Evolutionary conservation across 2,113 vertebrate species (phyloP).

Genomic region (Mesoclemmys tuberculata): DNA sequence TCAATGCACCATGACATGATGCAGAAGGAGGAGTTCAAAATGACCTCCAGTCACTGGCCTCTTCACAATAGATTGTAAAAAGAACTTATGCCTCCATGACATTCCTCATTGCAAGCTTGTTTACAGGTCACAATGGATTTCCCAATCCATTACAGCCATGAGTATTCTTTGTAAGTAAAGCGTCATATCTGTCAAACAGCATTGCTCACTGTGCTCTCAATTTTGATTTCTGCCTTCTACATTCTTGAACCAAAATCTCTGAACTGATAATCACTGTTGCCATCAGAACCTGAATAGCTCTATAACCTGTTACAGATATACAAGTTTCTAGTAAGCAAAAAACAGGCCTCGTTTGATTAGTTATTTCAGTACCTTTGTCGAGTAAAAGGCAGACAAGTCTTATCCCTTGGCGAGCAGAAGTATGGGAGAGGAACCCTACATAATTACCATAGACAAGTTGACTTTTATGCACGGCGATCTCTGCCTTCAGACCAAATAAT

Average conservation of each 20-base stretch:
- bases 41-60: neutral
- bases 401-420: neutral
- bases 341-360: constrained; percentile 5
- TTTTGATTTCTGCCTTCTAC: neutral
- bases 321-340: constrained; percentile 21
- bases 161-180: constrained; percentile 6
- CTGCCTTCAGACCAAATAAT: constrained; percentile 1
- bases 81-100: neutral
- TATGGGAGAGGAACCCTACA: neutral
- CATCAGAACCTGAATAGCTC: neutral
- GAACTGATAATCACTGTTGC: constrained; percentile 14
- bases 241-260: neutral
- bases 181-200: neutral
- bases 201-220: neutral
- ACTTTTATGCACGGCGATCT: neutral
- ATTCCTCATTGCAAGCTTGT: neutral
- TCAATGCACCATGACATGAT: constrained; percentile 46
- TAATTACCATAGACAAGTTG: neutral
- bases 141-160: neutral
- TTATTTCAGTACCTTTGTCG: neutral
- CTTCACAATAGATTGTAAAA: constrained; percentile 13
- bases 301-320: neutral
- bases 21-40: constrained; percentile 56
- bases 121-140: neutral
- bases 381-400: constrained; percentile 5